phyloP scores from a whole-genome alignment of 2,113 vertebrate genomes.

The Eleginops maclovinus region DNA sequence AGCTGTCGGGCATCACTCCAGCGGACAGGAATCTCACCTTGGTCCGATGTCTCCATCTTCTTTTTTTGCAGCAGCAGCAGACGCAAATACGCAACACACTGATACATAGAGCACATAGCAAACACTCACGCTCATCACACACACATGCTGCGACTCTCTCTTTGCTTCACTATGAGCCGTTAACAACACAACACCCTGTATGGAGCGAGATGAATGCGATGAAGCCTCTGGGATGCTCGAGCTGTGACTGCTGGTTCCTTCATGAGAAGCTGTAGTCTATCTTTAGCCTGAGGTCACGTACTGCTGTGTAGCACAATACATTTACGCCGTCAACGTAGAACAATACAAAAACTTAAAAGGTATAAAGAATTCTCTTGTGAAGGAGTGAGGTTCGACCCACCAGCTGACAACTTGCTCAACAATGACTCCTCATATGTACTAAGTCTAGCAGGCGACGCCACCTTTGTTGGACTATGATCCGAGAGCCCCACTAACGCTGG shows the following conservation, averaged over 20 bases:
- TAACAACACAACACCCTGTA: constrained; percentile 4
- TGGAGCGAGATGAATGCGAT: constrained; percentile 8
- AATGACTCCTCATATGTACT: too few relatives aligned
- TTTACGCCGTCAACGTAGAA: not conserved
- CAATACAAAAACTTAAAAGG: not conserved
- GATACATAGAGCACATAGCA: constrained; percentile 24
- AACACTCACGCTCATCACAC: constrained; percentile 3
- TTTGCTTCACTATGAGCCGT: not conserved
- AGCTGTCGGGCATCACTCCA: constrained; percentile 36
- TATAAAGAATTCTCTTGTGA: too few relatives aligned
- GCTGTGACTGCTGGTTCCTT: not conserved
- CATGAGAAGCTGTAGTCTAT: not conserved
- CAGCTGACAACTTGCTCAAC: too few relatives aligned
- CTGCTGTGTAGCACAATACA: not conserved
- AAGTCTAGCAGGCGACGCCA: too few relatives aligned
- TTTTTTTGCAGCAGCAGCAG: too few relatives aligned
- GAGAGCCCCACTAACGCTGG: too few relatives aligned
- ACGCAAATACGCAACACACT: not conserved
- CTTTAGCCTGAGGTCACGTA: not conserved
- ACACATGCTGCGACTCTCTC: not conserved
- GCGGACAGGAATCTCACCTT: constrained; percentile 61
- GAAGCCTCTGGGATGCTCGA: constrained; percentile 5
- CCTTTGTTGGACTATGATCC: too few relatives aligned
- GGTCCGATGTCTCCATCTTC: constrained; percentile 5
- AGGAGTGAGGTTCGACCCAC: too few relatives aligned